These are phyloP conservation scores for Ostrea edulis DNA, from an alignment of 1,140 invertebrate species.

Conservation along the genomic window DNA sequence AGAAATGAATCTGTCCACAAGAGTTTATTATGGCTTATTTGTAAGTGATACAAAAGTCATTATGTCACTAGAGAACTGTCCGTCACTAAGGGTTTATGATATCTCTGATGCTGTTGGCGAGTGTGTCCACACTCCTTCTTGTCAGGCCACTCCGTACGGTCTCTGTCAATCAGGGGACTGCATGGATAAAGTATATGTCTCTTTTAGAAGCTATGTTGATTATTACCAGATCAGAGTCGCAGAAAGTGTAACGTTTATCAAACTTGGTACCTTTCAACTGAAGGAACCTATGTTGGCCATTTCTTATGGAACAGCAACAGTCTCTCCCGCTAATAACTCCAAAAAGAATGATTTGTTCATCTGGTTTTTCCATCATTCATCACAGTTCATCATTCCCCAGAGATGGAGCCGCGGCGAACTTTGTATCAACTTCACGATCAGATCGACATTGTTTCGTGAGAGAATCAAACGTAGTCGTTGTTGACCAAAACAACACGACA, in stretches of 20 bases:
- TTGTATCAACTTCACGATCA: not conserved
- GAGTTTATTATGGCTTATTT: not conserved
- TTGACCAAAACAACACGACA: not conserved
- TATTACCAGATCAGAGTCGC: too few species aligned
- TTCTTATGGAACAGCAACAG: not conserved
- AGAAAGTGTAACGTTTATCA: too few species aligned
- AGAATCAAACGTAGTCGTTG: not conserved
- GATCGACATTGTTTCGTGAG: not conserved
- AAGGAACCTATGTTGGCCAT: not conserved
- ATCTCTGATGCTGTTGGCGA: not conserved
- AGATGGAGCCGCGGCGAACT: fast-evolving
- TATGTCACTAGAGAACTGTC: not conserved
- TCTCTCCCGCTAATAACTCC: not conserved
- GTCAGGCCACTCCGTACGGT: not conserved
- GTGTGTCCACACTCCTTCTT: not conserved
- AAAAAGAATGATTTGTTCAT: not conserved
- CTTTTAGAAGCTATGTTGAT: not conserved
- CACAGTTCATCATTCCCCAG: not conserved
- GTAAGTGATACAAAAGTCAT: not conserved
- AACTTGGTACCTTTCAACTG: not conserved
- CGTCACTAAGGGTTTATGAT: not conserved
- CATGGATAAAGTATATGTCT: not conserved
- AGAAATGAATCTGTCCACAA: not conserved
- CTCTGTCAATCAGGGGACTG: not conserved
- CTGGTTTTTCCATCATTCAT: not conserved